Base-by-base conservation (phyloP, 2,113 vertebrate species). In the Malaclemys terrapin region DNA sequence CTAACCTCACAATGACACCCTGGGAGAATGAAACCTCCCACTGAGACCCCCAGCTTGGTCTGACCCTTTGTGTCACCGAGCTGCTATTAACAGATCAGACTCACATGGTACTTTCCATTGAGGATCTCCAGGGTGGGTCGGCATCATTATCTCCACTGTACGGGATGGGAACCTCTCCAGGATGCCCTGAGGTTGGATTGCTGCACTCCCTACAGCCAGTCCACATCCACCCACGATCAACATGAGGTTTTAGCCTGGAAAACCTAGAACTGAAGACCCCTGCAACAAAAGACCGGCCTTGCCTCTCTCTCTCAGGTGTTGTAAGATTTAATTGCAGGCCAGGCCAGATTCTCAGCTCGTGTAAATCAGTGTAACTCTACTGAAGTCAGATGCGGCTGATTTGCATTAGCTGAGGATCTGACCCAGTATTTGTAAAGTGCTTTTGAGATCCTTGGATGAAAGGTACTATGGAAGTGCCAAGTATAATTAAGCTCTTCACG, bases 201-300 rank as follows among this genome's bases (percentile, higher is more conserved):
- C 8, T 19, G 65, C 8, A 22, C 20, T 6, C 9, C 11, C 62
- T 82, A 49, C 81, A n/a, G 47, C 35, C 35, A 62, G n/a, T 49
- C 69, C 80, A 54, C 54, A 38, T 52, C 19, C 22, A 25, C 54
- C n/a, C 0, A 0, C 3, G 72, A 9, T 35, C n/a, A 56, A 72
- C 29, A 45, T 53, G n/a, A 42, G n/a, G 27, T 79, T 95, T 72
- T 65, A 83, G 45, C 59, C 54, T 85, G 38, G 72, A 38, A 95
- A 94, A 84, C 22, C 24, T 62, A 78, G 45, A 69, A 35, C 8
- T 22, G 11, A 59, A 8, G 2, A 9, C 14, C 83, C 13, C 80
- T 50, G n/a, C 42, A 50, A 72, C 2, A 49, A 88, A 89, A n/a
- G 8, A 56, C 1, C 62, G 38, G 69, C 8, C 1, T 2, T 86